A percentile compares a stretch with the other conserved stretches of the same genome.
Conservation (phyloP, 1,140 invertebrate genomes). For the Lordiphosa clarofinis region DNA sequence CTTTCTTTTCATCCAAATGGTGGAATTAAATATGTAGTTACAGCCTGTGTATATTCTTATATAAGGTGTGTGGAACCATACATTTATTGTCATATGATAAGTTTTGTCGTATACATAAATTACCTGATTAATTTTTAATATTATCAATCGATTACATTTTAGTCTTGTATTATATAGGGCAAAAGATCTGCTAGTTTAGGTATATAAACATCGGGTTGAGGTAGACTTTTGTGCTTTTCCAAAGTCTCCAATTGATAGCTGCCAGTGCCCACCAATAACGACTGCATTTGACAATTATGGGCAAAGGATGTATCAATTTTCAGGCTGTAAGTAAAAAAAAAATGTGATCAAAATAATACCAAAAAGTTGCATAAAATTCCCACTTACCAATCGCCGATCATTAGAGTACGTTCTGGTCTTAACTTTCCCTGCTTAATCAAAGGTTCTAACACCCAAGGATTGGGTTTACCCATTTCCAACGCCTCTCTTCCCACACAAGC, state of each 20-base stretch:
- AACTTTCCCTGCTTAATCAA: constrained; percentile 82
- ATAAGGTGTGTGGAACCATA: too few relatives aligned
- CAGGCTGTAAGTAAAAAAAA: constrained; percentile 80
- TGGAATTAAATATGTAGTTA: too few relatives aligned
- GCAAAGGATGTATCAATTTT: constrained; percentile 95
- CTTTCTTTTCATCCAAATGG: too few relatives aligned
- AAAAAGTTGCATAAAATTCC: constrained; percentile 1
- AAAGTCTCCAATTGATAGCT: constrained; percentile 82
- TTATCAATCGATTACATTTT: not conserved
- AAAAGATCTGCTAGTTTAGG: constrained; percentile 85
- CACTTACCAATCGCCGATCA: constrained; percentile 94
- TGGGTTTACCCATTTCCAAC: constrained; percentile 91
- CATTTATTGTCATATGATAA: not conserved
- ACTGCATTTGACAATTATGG: constrained; percentile 89
- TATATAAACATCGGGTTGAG: constrained; percentile 88
- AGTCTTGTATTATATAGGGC: constrained; percentile 33
- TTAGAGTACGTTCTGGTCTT: constrained; percentile 88
- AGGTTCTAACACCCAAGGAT: constrained; percentile 70
- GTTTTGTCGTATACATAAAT: too few relatives aligned
- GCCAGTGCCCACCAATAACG: constrained; percentile 91
- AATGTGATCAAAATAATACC: not conserved
- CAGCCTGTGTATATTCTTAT: too few relatives aligned
- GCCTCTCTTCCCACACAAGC: constrained; percentile 89
- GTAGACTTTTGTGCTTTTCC: constrained; percentile 19
- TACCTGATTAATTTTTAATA: too few relatives aligned